These are phyloP conservation scores for Trichonephila clavata DNA, from an alignment of 1,140 invertebrate genomes.

Conservation along the genomic window DNA sequence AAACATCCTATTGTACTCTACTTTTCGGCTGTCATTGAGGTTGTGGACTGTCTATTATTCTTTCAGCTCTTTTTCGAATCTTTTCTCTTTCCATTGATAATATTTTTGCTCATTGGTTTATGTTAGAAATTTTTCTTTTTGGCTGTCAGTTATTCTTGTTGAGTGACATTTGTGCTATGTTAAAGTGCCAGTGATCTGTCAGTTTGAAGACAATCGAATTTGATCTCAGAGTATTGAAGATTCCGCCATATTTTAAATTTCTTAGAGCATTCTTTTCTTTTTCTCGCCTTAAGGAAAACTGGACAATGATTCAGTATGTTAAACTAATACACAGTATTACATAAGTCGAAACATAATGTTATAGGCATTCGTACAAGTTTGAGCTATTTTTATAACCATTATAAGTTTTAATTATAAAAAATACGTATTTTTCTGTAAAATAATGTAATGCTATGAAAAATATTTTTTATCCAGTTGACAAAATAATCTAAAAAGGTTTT, in stretches of 20 bases:
- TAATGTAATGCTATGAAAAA: too few species aligned
- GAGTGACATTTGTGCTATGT: not conserved
- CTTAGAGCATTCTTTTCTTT: not conserved
- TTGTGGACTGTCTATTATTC: not conserved
- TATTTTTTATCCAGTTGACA: too few species aligned
- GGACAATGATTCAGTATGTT: not conserved
- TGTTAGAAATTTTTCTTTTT: not conserved
- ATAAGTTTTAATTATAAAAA: too few species aligned
- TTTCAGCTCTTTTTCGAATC: not conserved
- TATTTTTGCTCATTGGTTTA: not conserved
- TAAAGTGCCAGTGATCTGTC: not conserved
- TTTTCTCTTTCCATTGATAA: not conserved
- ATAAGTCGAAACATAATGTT: too few species aligned
- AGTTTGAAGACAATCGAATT: slow-evolving; percentile 2
- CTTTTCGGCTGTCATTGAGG: not conserved
- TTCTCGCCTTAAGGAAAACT: not conserved
- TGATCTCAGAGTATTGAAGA: not conserved
- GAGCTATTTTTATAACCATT: not conserved
- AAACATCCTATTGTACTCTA: not conserved
- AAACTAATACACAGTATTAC: not conserved
- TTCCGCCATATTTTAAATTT: not conserved
- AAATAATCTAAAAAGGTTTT: too few species aligned
- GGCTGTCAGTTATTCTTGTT: not conserved
- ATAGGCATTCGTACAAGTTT: too few species aligned
- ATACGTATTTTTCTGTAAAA: too few species aligned